Conservation (phyloP, 2,888 invertebrate species). For the Drosophila ochracea region DNA sequence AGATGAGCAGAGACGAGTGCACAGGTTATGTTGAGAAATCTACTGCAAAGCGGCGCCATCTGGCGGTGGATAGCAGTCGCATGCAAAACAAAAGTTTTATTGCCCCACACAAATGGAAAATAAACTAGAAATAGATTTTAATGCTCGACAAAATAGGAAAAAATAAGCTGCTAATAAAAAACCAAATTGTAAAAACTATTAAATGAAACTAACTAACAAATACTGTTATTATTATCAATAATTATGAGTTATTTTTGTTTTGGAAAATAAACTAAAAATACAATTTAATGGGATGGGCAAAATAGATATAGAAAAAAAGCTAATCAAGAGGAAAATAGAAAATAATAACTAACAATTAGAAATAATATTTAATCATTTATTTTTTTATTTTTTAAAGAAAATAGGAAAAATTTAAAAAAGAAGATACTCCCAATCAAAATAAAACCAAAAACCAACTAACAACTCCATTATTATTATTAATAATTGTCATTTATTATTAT, state of each 20-base stretch:
- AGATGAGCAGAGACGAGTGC: background rate
- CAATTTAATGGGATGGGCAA: background rate
- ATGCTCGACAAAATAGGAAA: background rate
- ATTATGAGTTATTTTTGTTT: background rate
- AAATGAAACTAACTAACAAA: background rate
- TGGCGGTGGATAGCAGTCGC: slow-evolving; percentile 15
- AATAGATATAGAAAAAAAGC: background rate
- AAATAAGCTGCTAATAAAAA: background rate
- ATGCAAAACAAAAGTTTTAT: slow-evolving; percentile 23
- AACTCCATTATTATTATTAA: background rate
- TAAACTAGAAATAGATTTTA: slow-evolving; percentile 12
- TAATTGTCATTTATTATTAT: background rate
- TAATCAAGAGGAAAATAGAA: too few relatives aligned
- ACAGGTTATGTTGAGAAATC: background rate
- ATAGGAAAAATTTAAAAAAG: background rate
- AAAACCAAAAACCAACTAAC: background rate
- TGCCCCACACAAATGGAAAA: slow-evolving; percentile 9
- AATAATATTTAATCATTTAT: background rate
- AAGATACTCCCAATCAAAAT: background rate
- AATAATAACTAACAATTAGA: background rate
- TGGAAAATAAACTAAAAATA: slow-evolving; percentile 3
- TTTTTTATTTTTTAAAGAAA: background rate
- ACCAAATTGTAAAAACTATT: background rate
- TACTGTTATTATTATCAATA: background rate
- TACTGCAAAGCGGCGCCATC: slow-evolving; percentile 39